Evolutionary conservation across 2,888 invertebrate genomes (phyloP).

Genomic region (Poecilus cupreus): DNA sequence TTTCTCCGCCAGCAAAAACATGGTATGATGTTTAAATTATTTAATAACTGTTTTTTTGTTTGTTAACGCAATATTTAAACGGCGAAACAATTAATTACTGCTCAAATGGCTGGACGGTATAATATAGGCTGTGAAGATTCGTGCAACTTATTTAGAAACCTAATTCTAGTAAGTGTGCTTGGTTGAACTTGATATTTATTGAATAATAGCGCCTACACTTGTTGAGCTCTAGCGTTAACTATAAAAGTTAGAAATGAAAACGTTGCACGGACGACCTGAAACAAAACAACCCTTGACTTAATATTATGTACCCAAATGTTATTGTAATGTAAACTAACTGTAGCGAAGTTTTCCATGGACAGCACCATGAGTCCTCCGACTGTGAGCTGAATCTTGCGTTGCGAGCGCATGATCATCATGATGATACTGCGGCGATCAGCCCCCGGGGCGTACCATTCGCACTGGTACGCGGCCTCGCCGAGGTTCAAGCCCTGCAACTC

Average conservation of each 20-base stretch:
- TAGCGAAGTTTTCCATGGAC: slow-evolving; percentile 7
- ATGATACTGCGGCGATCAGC: neutral
- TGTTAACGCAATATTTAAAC: too few species aligned
- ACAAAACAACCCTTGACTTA: neutral
- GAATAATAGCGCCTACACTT: too few species aligned
- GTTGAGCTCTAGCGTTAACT: neutral
- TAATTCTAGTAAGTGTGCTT: too few species aligned
- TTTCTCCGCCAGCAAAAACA: too few species aligned
- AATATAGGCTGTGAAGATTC: too few species aligned
- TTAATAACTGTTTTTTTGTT: too few species aligned
- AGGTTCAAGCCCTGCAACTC: neutral
- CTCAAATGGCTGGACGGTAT: too few species aligned
- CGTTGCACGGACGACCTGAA: neutral
- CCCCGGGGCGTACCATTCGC: neutral
- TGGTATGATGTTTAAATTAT: too few species aligned
- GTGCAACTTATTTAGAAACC: neutral
- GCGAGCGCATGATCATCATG: slow-evolving; percentile 1
- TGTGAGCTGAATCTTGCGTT: neutral
- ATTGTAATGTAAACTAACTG: neutral
- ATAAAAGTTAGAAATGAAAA: slow-evolving; percentile 2
- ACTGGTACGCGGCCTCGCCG: neutral
- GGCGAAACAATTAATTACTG: too few species aligned
- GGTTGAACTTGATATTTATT: too few species aligned
- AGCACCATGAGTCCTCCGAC: neutral
- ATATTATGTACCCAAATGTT: neutral